These are phyloP conservation scores for Palythoa heliodiscus DNA, from an alignment of 92 coral and sea anemone genomes.

Conservation along the genomic window DNA sequence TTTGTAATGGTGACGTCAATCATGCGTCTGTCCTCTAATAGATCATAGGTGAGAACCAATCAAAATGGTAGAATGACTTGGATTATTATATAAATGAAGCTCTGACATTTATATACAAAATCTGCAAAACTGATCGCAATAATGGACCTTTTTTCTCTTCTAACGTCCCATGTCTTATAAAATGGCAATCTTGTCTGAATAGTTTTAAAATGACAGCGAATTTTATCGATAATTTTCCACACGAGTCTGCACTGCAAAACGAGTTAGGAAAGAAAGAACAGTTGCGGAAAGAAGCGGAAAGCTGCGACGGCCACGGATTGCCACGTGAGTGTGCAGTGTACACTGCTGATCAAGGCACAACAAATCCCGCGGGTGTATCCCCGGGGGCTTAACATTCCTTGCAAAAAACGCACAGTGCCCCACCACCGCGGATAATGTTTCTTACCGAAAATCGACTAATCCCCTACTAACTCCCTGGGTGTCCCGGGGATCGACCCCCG, in stretches of 20 bases:
- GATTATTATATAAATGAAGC: too few relatives aligned
- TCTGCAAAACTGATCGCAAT: too few relatives aligned
- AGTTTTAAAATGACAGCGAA: not conserved
- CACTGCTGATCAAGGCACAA: constrained; percentile 6
- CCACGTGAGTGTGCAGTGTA: not conserved
- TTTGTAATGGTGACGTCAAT: too few relatives aligned
- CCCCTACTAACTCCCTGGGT: not conserved
- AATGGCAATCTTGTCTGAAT: constrained; percentile 7
- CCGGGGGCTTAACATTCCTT: not conserved
- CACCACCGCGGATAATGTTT: not conserved
- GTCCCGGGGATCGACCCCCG: not conserved
- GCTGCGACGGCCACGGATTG: not conserved
- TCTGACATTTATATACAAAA: constrained; percentile 29
- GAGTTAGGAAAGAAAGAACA: not conserved
- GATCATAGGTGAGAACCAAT: too few relatives aligned
- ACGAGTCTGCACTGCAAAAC: not conserved
- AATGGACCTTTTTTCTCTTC: constrained; percentile 3
- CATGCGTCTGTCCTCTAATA: too few relatives aligned
- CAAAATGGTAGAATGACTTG: too few relatives aligned
- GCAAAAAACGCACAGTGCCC: too few relatives aligned
- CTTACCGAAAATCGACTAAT: not conserved
- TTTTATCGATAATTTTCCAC: not conserved
- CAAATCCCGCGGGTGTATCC: constrained; percentile 11
- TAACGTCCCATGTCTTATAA: constrained; percentile 27
- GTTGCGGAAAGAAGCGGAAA: not conserved